Conservation (phyloP, 2,888 invertebrate species). For the Hoplodrina blanda region DNA sequence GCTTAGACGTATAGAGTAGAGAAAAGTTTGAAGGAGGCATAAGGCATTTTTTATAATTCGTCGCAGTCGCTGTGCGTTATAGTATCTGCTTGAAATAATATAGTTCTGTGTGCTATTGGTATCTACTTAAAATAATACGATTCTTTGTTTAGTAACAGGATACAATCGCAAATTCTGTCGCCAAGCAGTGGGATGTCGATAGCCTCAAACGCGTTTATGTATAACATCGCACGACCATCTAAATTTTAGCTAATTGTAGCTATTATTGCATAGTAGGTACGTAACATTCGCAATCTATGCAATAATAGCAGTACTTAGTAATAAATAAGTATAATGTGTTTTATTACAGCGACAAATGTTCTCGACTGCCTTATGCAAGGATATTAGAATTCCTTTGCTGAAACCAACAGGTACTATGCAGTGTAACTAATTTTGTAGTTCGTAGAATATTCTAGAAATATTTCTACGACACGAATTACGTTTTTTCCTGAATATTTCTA, state of each 20-base stretch:
- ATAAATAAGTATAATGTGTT: constrained; percentile 43
- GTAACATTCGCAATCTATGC: constrained; percentile 11
- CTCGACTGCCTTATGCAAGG: constrained; percentile 20
- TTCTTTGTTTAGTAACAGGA: background rate
- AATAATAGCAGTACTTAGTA: constrained; percentile 19
- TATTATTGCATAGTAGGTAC: background rate
- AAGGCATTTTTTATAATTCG: background rate
- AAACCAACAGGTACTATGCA: constrained; percentile 27
- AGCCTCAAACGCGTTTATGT: background rate
- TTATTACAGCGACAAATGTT: constrained; percentile 42
- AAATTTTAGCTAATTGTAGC: constrained; percentile 13
- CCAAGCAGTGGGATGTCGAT: background rate
- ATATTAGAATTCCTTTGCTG: constrained; percentile 27
- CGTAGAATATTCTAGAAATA: background rate
- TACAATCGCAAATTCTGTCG: background rate
- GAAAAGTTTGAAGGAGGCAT: constrained; percentile 6
- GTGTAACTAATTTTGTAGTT: background rate
- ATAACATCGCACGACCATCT: background rate
- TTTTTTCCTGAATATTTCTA: background rate
- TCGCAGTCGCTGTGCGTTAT: background rate
- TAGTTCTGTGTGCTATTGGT: too few relatives aligned
- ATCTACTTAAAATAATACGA: too few relatives aligned
- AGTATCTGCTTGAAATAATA: too few relatives aligned
- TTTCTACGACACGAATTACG: background rate
- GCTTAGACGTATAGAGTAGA: constrained; percentile 1